A percentile compares a stretch with the other conserved stretches of the same genome.
Evolutionary conservation across 2,113 vertebrate genomes (phyloP).

Genomic region (Heptranchias perlo): DNA sequence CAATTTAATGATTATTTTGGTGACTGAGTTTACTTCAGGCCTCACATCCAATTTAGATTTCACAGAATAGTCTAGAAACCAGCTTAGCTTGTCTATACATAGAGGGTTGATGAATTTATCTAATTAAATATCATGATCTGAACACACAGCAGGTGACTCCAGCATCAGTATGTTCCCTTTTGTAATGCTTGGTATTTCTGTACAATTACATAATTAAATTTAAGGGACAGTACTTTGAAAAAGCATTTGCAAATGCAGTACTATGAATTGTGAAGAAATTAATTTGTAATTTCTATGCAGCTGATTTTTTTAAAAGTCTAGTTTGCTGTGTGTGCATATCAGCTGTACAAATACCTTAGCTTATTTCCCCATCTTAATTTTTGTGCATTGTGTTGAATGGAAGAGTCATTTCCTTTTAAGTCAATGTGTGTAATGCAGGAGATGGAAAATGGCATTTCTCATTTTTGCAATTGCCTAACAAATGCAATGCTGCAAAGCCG

Average conservation of each 20-base stretch:
- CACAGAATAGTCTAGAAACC: constrained; percentile 26
- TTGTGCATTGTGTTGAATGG: not conserved
- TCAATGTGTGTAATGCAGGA: not conserved
- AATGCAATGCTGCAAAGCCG: not conserved
- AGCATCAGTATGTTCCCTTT: not conserved
- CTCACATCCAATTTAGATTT: constrained; percentile 27
- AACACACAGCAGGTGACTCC: constrained; percentile 21
- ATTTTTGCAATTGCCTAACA: not conserved
- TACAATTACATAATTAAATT: constrained; percentile 31
- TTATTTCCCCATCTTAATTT: not conserved
- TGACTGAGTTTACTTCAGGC: constrained; percentile 25
- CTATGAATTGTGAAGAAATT: constrained; percentile 21
- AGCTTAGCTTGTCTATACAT: constrained; percentile 20
- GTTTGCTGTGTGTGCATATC: not conserved
- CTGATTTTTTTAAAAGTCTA: not conserved
- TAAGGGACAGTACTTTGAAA: constrained; percentile 14
- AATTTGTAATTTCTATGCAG: constrained; percentile 32
- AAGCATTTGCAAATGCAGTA: constrained; percentile 10
- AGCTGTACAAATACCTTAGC: too few relatives aligned
- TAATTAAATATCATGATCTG: constrained; percentile 30
- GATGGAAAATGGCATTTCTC: not conserved
- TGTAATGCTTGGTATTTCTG: constrained; percentile 6
- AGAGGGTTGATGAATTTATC: constrained; percentile 4
- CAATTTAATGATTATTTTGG: constrained; percentile 11
- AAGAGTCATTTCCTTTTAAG: not conserved